phyloP scores from a whole-genome alignment of 1,140 invertebrate species.

The Hylaeus volcanicus region DNA sequence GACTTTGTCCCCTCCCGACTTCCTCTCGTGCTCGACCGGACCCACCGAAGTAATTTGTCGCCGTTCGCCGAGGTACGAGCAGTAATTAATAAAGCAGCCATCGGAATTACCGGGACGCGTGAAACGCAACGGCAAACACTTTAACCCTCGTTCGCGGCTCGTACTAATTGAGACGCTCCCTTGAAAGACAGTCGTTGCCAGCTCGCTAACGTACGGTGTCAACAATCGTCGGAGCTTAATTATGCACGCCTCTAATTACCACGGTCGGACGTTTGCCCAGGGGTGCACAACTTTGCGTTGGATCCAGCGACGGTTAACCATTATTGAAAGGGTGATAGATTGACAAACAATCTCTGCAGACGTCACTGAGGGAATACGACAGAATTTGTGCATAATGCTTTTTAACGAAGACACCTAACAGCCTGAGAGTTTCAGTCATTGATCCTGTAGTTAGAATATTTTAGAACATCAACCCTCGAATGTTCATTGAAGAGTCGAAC shows the following conservation, averaged over 20 bases:
- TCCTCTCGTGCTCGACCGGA: background rate
- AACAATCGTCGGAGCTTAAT: constrained; percentile 72
- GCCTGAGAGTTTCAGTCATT: too few relatives aligned
- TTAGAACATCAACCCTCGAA: too few relatives aligned
- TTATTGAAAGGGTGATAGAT: too few relatives aligned
- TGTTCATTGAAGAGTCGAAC: too few relatives aligned
- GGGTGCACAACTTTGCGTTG: too few relatives aligned
- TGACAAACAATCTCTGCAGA: too few relatives aligned
- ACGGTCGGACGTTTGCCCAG: constrained; percentile 40
- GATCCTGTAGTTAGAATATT: too few relatives aligned
- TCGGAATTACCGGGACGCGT: constrained; percentile 64
- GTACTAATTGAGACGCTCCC: constrained; percentile 75
- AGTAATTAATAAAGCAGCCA: constrained; percentile 65
- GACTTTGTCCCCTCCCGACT: constrained; percentile 8
- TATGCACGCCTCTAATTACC: constrained; percentile 77
- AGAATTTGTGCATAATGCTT: too few relatives aligned
- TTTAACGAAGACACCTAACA: too few relatives aligned
- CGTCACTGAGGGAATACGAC: too few relatives aligned
- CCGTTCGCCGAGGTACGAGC: constrained; percentile 5
- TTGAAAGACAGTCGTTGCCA: constrained; percentile 71
- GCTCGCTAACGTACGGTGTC: constrained; percentile 72
- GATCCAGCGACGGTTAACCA: too few relatives aligned
- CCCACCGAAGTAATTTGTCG: constrained; percentile 16
- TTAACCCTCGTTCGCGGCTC: constrained; percentile 53
- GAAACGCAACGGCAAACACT: constrained; percentile 68